These are phyloP conservation scores for Philotrypesis tridentata DNA, from an alignment of 1,140 invertebrate species.

Conservation along the genomic window DNA sequence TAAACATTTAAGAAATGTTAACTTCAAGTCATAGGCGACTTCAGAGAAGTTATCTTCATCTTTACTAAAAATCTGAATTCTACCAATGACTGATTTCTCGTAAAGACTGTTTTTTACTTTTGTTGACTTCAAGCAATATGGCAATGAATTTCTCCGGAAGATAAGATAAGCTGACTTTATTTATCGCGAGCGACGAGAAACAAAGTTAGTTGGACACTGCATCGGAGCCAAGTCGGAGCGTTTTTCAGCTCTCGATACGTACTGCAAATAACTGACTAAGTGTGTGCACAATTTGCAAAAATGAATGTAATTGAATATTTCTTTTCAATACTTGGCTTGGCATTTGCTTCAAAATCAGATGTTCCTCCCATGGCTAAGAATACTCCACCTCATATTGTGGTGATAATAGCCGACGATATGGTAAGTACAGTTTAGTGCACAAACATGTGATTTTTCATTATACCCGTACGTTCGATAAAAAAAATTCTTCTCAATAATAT, in stretches of 20 bases:
- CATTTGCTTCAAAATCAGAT: background rate
- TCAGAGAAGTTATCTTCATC: too few species aligned
- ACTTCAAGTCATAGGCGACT: too few species aligned
- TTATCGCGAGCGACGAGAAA: background rate
- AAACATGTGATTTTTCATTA: too few species aligned
- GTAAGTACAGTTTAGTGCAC: too few species aligned
- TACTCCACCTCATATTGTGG: constrained; percentile 71
- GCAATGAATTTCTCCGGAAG: background rate
- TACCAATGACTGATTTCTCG: too few species aligned
- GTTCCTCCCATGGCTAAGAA: too few species aligned
- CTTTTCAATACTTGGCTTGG: background rate
- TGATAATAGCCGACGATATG: constrained; percentile 77
- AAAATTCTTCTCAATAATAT: too few species aligned
- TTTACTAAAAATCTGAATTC: background rate
- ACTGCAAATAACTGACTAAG: background rate
- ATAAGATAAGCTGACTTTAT: background rate
- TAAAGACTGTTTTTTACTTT: too few species aligned
- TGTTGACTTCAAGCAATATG: background rate
- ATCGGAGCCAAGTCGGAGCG: background rate
- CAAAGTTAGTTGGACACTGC: background rate
- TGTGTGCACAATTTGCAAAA: background rate
- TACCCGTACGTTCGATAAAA: too few species aligned
- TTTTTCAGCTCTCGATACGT: background rate
- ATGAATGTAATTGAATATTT: constrained; percentile 15
- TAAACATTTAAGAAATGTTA: too few species aligned